Conservation (phyloP, 2,888 invertebrate species). For the Himalopsyche japonica region DNA sequence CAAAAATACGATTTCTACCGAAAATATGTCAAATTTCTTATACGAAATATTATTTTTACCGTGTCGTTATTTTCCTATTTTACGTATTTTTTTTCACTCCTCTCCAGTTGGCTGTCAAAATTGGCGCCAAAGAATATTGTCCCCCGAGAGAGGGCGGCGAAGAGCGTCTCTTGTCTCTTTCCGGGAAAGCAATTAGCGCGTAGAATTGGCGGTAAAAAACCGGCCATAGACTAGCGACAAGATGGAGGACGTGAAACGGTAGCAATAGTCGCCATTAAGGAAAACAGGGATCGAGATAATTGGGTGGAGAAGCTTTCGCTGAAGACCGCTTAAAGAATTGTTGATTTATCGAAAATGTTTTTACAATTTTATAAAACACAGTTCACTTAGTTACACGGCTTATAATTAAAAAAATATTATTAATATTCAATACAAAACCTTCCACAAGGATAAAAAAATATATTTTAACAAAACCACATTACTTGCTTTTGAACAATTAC, state of each 20-base stretch:
- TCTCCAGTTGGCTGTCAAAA: background rate
- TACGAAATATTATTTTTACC: background rate
- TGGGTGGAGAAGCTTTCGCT: background rate
- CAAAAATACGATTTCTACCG: background rate
- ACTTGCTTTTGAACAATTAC: no score
- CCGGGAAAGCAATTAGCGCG: constrained; percentile 25
- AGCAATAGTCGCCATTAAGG: background rate
- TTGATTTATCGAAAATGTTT: no score
- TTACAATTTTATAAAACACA: no score
- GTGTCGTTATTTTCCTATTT: background rate
- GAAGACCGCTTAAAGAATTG: no score
- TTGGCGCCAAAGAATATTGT: background rate
- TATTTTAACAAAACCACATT: no score
- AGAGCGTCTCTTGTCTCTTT: constrained; percentile 11
- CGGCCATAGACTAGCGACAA: constrained; percentile 11
- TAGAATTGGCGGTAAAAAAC: constrained; percentile 15
- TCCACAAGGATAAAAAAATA: no score
- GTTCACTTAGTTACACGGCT: no score
- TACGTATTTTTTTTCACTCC: background rate
- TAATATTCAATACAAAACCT: no score
- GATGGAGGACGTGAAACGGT: constrained; percentile 1
- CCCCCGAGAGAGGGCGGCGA: constrained; percentile 9
- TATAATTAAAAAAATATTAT: no score
- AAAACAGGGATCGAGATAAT: background rate
- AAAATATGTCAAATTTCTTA: background rate